phyloP scores from a whole-genome alignment of 1,140 invertebrate species.

The Armadillidium nasatum region DNA sequence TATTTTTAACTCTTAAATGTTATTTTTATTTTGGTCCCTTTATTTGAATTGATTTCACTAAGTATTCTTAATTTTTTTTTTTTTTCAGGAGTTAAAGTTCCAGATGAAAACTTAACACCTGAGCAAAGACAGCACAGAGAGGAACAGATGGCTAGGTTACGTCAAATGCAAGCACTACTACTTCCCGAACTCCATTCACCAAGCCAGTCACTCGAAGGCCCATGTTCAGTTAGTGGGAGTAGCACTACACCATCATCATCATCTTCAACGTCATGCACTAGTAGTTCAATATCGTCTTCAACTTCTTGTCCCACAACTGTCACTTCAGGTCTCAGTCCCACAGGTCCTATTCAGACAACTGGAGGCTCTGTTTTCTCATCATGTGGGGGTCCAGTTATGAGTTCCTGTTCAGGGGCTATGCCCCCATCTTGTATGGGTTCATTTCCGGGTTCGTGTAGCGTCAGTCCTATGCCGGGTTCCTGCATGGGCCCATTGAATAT shows the following conservation, averaged over 20 bases:
- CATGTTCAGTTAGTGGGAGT: neutral
- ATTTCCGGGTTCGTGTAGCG: neutral
- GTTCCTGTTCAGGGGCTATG: slow-evolving; percentile 21
- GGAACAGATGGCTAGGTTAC: slow-evolving; percentile 81
- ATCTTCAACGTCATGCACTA: neutral
- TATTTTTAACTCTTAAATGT: too few species aligned
- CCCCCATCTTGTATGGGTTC: slow-evolving; percentile 16
- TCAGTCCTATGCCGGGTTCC: neutral
- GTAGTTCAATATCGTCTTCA: neutral
- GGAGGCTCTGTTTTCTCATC: neutral
- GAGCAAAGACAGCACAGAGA: slow-evolving; percentile 90
- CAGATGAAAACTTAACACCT: slow-evolving; percentile 92
- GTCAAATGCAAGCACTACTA: slow-evolving; percentile 87
- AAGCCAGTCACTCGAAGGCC: slow-evolving; percentile 27
- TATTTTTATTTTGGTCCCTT: neutral
- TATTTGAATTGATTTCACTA: neutral
- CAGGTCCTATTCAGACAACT: neutral
- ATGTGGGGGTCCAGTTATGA: neutral
- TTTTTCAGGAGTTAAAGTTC: slow-evolving; percentile 52
- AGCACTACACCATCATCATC: neutral
- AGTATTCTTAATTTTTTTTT: neutral
- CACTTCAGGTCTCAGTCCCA: neutral
- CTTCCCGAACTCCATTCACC: slow-evolving; percentile 68
- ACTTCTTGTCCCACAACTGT: neutral
- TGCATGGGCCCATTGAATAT: neutral